Evolutionary conservation across 2,113 vertebrate species (phyloP), one percentile per base, ranked within the genome.

Genomic region (Seriola dumerili): DNA sequence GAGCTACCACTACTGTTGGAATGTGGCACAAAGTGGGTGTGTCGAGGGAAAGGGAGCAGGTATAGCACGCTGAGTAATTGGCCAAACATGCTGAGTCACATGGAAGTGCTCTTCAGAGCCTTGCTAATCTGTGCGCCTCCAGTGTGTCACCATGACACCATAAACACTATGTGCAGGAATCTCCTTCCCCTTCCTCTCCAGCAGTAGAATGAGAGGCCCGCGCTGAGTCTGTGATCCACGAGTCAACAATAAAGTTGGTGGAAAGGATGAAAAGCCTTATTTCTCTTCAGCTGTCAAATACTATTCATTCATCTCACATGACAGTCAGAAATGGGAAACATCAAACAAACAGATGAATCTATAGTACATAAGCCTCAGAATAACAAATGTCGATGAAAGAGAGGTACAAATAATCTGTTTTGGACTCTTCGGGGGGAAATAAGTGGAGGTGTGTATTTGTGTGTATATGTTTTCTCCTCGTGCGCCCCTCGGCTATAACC

Each of bases 81-180:
- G 67, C 73, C 83, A 78, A 89, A 90, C 80, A 80, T 75, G 91
- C 92, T 92, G 93, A 92, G 66, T 94, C 93, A 93, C 84, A 87
- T 50, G 67, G 84, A 88, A 76, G 50, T 40, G 71, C 54, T 84
- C 66, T 83, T 87, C 74, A 57, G 73, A 76, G 81, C 70, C 76
- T 46, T 36, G 42, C 66, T 91, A 81, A 91, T 90, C 85, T 78
- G 42, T 21, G 72, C 10, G 44, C 65, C 81, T 75, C 78, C 57
- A 48, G 66, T 65, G 66, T 88, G 82, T 90, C 82, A 88, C 80
- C 48, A 42, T 86, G 84, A 90, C 85, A 87, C 59, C 36, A 71
- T 82, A 87, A 88, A 86, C 86, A 87, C 79, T 25, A 32, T 67
- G 72, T 32, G 67, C 14, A 58, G 67, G 64, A 79, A 85, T 80